These are phyloP conservation scores for Margarornis squamiger DNA, from an alignment of 2,797 vertebrate species.

Conservation along the genomic window DNA sequence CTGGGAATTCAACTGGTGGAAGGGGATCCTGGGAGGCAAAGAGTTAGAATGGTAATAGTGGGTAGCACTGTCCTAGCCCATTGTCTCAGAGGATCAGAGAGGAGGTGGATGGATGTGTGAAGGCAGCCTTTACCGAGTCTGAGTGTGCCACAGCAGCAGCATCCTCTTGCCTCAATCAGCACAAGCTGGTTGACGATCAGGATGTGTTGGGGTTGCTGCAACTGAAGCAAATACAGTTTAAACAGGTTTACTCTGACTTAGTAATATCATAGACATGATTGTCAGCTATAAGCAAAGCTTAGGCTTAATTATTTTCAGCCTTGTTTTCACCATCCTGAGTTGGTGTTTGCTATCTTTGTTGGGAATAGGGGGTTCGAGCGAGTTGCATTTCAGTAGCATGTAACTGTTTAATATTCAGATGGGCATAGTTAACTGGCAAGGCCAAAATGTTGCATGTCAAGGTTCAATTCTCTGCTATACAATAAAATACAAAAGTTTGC, in stretches of 20 bases:
- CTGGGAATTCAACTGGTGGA: neutral
- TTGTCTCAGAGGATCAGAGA: neutral
- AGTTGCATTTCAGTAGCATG: neutral
- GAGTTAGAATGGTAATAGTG: too few relatives aligned
- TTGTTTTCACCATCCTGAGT: neutral
- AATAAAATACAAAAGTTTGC: neutral
- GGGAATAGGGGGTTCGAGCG: accelerated
- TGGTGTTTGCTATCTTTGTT: neutral
- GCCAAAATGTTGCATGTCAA: neutral
- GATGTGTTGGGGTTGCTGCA: neutral
- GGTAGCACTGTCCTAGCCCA: neutral
- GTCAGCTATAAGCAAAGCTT: neutral
- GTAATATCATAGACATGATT: neutral
- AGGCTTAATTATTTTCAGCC: neutral
- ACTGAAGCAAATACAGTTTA: neutral
- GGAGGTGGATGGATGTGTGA: neutral
- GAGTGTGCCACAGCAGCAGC: neutral
- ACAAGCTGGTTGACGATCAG: neutral
- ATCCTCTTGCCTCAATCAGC: accelerated
- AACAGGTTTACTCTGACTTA: neutral
- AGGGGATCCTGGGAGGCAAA: neutral
- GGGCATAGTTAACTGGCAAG: neutral
- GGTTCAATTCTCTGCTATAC: neutral
- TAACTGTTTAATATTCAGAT: neutral
- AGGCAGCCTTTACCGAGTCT: accelerated